Conservation (phyloP, 2,797 vertebrate genomes). For the Ambastaia sidthimunki region DNA sequence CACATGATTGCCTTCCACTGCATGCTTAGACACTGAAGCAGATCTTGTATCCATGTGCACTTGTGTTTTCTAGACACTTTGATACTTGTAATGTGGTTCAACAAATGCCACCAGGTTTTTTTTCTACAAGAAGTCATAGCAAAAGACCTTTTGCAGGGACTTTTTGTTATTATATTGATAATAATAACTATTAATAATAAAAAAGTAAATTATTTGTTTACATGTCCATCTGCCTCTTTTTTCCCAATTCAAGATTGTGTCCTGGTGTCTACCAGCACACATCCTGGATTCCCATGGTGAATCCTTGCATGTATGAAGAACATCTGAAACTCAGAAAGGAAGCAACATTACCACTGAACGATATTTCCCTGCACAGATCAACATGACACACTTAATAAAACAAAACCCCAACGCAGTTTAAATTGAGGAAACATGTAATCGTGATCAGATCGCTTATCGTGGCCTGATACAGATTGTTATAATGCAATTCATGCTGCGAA, state of each 20-base stretch:
- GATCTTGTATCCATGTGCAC: constrained; percentile 29
- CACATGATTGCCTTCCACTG: constrained; percentile 58
- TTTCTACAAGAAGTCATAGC: constrained; percentile 26
- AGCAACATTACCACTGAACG: constrained; percentile 37
- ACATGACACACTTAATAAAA: too few relatives aligned
- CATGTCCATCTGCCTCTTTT: constrained; percentile 45
- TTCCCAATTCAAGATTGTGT: constrained; percentile 48
- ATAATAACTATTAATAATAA: neutral
- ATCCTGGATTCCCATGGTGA: constrained; percentile 65
- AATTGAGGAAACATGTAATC: neutral
- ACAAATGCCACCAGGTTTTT: constrained; percentile 9
- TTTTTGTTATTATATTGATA: too few relatives aligned
- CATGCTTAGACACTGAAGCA: too few relatives aligned
- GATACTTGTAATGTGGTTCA: constrained; percentile 32
- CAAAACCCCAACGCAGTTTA: neutral
- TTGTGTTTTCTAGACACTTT: constrained; percentile 28
- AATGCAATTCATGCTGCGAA: constrained; percentile 9
- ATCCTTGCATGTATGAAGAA: constrained; percentile 61
- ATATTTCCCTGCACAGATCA: constrained; percentile 17
- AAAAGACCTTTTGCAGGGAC: too few relatives aligned
- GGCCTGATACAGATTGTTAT: constrained; percentile 24
- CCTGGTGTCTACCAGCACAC: constrained; percentile 48
- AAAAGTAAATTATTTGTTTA: constrained; percentile 17
- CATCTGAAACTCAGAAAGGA: constrained; percentile 56
- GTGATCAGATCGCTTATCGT: constrained; percentile 36